These are phyloP conservation scores for Amiota communis DNA, from an alignment of 2,888 invertebrate genomes.

Conservation along the genomic window DNA sequence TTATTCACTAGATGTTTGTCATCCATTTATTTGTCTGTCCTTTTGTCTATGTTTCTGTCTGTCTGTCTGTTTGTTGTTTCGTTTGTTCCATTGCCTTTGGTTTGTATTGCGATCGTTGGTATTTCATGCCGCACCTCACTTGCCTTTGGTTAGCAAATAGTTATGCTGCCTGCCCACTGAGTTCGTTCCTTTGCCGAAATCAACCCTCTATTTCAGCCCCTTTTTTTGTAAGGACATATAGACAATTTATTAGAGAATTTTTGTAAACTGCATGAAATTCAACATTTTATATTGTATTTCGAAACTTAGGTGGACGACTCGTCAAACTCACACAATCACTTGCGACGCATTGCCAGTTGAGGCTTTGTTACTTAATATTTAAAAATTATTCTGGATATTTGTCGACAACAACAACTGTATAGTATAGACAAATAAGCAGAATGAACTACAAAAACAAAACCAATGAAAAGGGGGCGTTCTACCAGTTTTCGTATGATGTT, in stretches of 20 bases:
- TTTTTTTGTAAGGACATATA: constrained; percentile 15
- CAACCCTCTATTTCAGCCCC: constrained; percentile 51
- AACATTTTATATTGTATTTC: constrained; percentile 34
- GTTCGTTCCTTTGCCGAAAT: constrained; percentile 34
- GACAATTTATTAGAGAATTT: constrained; percentile 42
- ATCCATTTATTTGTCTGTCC: no score
- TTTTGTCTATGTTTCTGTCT: no score
- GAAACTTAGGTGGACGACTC: background rate
- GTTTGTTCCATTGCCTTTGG: no score
- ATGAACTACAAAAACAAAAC: background rate
- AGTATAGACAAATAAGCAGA: background rate
- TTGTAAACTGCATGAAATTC: constrained; percentile 32
- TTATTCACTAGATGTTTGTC: no score
- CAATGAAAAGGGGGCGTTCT: constrained; percentile 13
- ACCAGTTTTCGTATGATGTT: background rate
- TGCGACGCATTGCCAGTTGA: background rate
- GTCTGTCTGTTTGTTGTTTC: no score
- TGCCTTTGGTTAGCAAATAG: constrained; percentile 20
- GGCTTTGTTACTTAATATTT: constrained; percentile 40
- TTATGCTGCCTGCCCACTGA: constrained; percentile 19
- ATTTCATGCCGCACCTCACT: constrained; percentile 58
- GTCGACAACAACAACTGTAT: constrained; percentile 30
- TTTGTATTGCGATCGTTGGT: constrained; percentile 38
- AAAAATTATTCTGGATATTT: constrained; percentile 48
- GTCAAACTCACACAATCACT: background rate